Conservation (phyloP, 2,888 invertebrate species). For the Saturnia japonica region DNA sequence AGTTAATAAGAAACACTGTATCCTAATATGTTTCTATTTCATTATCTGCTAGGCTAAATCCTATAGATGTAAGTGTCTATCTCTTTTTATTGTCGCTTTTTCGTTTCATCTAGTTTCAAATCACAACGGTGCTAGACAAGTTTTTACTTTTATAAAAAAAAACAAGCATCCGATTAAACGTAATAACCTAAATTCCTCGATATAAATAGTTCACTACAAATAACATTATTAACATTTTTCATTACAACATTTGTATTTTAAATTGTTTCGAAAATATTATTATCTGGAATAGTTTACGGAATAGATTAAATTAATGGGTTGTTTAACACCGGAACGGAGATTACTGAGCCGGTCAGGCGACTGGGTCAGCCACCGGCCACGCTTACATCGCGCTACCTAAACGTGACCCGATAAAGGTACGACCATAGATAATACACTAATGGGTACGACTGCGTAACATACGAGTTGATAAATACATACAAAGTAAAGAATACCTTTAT, state of each 20-base stretch:
- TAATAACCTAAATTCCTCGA: not conserved
- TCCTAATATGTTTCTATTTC: too few relatives aligned
- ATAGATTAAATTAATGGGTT: slow-evolving; percentile 11
- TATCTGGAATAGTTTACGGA: slow-evolving; percentile 3
- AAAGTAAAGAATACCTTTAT: not conserved
- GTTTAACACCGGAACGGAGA: slow-evolving; percentile 12
- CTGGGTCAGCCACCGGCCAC: not conserved
- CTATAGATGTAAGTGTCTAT: too few relatives aligned
- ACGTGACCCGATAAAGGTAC: slow-evolving; percentile 12
- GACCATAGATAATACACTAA: too few relatives aligned
- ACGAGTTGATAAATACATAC: not conserved
- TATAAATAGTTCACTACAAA: not conserved
- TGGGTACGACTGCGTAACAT: slow-evolving; percentile 3
- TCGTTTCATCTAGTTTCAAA: too few relatives aligned
- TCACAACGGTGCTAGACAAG: too few relatives aligned
- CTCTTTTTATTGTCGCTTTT: too few relatives aligned
- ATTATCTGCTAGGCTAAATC: too few relatives aligned
- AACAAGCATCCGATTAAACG: not conserved
- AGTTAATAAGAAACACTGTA: too few relatives aligned
- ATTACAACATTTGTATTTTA: not conserved
- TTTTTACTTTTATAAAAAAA: too few relatives aligned
- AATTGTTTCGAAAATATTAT: slow-evolving; percentile 5
- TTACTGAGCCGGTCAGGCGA: slow-evolving; percentile 2
- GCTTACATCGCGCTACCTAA: not conserved
- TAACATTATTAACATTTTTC: not conserved